Percentiles rank a stretch among this genome's conserved stretches.
Conservation (phyloP, 2,888 invertebrate genomes). For the Phlogophora meticulosa region DNA sequence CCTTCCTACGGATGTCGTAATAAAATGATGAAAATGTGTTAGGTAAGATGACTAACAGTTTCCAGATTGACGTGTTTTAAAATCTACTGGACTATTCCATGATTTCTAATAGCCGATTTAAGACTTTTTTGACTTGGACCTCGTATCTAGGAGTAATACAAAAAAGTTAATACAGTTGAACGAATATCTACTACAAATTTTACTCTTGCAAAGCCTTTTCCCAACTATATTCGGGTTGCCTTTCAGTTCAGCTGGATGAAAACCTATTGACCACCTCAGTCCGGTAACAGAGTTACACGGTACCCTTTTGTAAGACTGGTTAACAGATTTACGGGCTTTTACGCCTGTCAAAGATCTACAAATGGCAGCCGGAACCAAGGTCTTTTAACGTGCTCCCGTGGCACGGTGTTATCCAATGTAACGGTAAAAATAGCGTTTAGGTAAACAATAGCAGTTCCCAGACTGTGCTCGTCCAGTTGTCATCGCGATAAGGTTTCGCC, state of each 20-base stretch:
- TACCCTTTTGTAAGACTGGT: too few species aligned
- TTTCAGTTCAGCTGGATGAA: too few species aligned
- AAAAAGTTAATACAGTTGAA: too few species aligned
- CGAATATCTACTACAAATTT: too few species aligned
- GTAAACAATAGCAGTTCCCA: conserved; percentile 3
- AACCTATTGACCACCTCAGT: too few species aligned
- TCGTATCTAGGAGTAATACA: neutral
- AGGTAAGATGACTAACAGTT: conserved; percentile 13
- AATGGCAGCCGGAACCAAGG: too few species aligned
- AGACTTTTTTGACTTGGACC: neutral
- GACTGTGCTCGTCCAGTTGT: conserved; percentile 21
- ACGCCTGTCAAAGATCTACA: too few species aligned
- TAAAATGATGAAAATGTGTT: conserved; percentile 34
- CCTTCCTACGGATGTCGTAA: conserved; percentile 46
- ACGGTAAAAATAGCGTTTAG: conserved; percentile 10
- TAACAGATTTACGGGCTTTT: too few species aligned
- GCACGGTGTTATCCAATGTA: neutral
- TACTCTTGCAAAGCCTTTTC: too few species aligned
- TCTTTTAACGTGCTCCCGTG: too few species aligned
- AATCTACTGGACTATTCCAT: neutral
- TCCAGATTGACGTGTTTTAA: conserved; percentile 3
- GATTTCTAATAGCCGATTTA: neutral
- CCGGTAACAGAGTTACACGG: too few species aligned
- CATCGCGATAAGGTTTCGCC: conserved; percentile 18
- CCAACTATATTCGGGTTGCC: too few species aligned